Conservation (phyloP, 2,797 vertebrate genomes). For the Pseudochaenichthys georgianus region DNA sequence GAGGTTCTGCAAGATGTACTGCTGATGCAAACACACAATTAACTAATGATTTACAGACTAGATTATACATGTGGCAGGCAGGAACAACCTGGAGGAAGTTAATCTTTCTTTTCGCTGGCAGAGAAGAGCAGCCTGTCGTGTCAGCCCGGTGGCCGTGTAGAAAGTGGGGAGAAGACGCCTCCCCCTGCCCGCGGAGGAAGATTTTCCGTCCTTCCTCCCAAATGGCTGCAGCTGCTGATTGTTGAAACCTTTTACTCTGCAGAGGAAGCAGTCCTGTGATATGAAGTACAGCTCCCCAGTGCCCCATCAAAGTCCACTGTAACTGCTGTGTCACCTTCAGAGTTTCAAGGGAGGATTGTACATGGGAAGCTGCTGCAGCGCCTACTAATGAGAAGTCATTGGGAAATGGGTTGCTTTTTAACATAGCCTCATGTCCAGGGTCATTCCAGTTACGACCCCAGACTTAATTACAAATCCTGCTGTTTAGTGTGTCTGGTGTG, state of each 20-base stretch:
- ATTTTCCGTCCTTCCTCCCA: conserved; percentile 56
- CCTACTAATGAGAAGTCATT: conserved; percentile 81
- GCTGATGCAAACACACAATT: conserved; percentile 75
- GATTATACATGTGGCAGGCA: conserved; percentile 63
- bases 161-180: conserved; percentile 36
- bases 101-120: conserved; percentile 63
- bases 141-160: conserved; percentile 11
- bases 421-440: conserved; percentile 60
- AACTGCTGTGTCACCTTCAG: conserved; percentile 86
- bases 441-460: conserved; percentile 62
- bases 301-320: conserved; percentile 83
- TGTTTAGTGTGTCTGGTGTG: conserved; percentile 33
- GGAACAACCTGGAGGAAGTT: conserved; percentile 60
- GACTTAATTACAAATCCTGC: conserved; percentile 75
- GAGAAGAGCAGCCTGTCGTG: conserved; percentile 37
- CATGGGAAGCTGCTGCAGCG: conserved; percentile 64
- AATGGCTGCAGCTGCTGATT: conserved; percentile 78
- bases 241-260: conserved; percentile 78
- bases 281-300: conserved; percentile 84
- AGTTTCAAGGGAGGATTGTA: conserved; percentile 71
- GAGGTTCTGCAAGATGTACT: conserved; percentile 60
- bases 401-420: conserved; percentile 64
- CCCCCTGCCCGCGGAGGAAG: conserved; percentile 36
- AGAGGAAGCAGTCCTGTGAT: conserved; percentile 80
- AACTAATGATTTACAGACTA: conserved; percentile 76